Evolutionary conservation across 2,797 vertebrate species (phyloP).

Genomic region (Labroides dimidiatus): DNA sequence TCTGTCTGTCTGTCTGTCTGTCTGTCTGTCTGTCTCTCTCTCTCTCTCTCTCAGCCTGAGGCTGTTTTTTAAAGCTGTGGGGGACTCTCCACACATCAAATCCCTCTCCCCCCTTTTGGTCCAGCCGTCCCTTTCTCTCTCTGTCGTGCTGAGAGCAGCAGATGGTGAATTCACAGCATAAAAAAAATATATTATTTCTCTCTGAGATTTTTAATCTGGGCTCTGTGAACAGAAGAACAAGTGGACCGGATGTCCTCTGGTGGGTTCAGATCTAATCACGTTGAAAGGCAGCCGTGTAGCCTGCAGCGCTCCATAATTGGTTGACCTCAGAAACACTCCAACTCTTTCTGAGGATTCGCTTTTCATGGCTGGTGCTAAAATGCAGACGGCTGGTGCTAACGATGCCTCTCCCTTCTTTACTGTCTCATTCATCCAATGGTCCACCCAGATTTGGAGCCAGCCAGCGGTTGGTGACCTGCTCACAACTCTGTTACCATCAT

Average conservation of each 20-base stretch:
- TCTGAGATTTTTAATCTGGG: constrained; percentile 57
- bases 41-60: constrained; percentile 24
- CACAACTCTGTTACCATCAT: constrained; percentile 45
- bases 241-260: constrained; percentile 60
- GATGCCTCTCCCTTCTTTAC: constrained; percentile 44
- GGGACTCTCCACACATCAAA: constrained; percentile 30
- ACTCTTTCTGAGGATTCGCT: constrained; percentile 64
- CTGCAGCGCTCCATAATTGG: constrained; percentile 67
- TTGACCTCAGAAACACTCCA: constrained; percentile 70
- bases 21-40: neutral
- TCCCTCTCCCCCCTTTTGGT: constrained; percentile 15
- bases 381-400: constrained; percentile 41
- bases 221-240: constrained; percentile 52
- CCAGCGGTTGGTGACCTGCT: constrained; percentile 34
- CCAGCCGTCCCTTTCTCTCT: constrained; percentile 26
- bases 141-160: constrained; percentile 36
- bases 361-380: constrained; percentile 59
- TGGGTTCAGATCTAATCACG: constrained; percentile 72
- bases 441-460: constrained; percentile 41
- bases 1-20: constrained; percentile 2
- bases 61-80: constrained; percentile 44
- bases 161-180: constrained; percentile 43
- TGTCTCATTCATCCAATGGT: constrained; percentile 59
- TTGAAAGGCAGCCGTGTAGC: constrained; percentile 66
- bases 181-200: constrained; percentile 39